Evolutionary conservation across 1,140 invertebrate species (phyloP), one percentile per base, ranked within the genome.

Genomic region (Drosophila nikananu): DNA sequence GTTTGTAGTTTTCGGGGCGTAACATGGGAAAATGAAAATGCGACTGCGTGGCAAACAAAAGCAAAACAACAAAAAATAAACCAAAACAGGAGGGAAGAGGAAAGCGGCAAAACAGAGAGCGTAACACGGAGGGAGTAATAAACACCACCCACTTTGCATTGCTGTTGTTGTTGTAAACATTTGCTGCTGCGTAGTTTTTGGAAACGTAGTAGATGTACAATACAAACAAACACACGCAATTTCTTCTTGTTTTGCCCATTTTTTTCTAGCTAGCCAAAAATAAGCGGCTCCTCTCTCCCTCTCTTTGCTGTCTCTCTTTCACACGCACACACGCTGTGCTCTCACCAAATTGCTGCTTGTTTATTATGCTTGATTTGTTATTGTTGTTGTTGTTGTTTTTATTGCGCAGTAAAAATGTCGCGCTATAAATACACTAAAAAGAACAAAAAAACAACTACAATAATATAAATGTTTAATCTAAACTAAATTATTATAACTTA

Each of bases 331-430:
- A 30, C 9, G 10, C 15, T 12, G 25, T 27, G 48, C 54, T 80
- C 63, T 68, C 49, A 77, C 39, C 68, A 71, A 77, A 55, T 81
- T 83, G 77, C 72, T 84, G 71, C 48, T 84, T 75, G 78, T 83
- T 87, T 84, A 89, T 90, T 86, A 86, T 87, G 84, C 73, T 87
- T 78, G 80, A 83, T 80, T 70, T 81, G 81, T 80, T 78, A 35
- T 68, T 72, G 32, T 60, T 77, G 71, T 49, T 77, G 71, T 49
- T 89, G 70, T 87, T 86, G 76, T 57, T 89, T 81, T 78, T 87
- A 87, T 87, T 87, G 83, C 84, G 84, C 83, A 87, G 81, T 84
- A 80, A 81, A 79, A 86, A 75, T 74, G 67, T 57, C 48, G 72
- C 77, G 73, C 82, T 71, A 86, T 86, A 74, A 86, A 86, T 76